Conservation (phyloP, 2,888 invertebrate genomes). For the Periphyllus acericola region DNA sequence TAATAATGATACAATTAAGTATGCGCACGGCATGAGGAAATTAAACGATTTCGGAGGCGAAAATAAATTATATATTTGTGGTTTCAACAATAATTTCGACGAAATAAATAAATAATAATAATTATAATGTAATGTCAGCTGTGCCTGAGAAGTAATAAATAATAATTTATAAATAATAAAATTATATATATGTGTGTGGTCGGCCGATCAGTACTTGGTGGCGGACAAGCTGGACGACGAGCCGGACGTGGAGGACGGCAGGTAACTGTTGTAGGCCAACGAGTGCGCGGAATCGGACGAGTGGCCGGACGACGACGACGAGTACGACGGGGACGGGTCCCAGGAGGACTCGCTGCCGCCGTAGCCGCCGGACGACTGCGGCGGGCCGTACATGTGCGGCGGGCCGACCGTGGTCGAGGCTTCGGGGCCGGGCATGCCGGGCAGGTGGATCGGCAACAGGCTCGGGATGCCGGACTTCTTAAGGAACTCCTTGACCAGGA, state of each 20-base stretch:
- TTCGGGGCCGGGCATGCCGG: constrained; percentile 45
- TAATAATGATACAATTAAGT: too few species aligned
- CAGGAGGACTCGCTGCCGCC: constrained; percentile 62
- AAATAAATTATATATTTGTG: neutral
- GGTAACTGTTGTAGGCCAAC: constrained; percentile 66
- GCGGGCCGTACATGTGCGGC: constrained; percentile 75
- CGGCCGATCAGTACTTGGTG: constrained; percentile 10
- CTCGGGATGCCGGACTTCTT: constrained; percentile 76
- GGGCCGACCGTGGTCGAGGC: constrained; percentile 67
- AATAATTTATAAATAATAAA: neutral
- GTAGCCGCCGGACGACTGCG: constrained; percentile 66
- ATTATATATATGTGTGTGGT: neutral
- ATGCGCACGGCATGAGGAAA: too few species aligned
- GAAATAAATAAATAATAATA: neutral
- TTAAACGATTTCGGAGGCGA: too few species aligned
- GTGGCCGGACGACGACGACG: constrained; percentile 7
- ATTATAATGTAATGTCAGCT: too few species aligned
- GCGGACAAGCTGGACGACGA: constrained; percentile 65
- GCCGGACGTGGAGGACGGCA: constrained; percentile 74
- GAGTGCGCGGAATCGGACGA: constrained; percentile 64
- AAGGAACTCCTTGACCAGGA: constrained; percentile 80
- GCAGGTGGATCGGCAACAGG: constrained; percentile 57
- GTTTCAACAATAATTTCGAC: neutral
- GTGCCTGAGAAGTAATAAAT: neutral
- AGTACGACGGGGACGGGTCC: constrained; percentile 1